Evolutionary conservation across 2,113 vertebrate genomes (phyloP).

Genomic region (Corvus moneduloides): DNA sequence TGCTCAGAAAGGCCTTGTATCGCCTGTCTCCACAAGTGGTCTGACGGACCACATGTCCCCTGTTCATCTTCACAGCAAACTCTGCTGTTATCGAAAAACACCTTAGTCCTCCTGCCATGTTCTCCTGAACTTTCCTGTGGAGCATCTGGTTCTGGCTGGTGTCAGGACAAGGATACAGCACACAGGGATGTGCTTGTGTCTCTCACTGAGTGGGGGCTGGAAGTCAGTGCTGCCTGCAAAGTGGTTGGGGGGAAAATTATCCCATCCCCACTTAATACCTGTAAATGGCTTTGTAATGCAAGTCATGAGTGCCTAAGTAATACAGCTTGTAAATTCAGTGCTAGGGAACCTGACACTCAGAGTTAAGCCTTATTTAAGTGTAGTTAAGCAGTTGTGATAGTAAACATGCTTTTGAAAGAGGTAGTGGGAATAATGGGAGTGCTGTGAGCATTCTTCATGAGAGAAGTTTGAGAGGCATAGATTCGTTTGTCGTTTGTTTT

Average conservation of each 20-base stretch:
- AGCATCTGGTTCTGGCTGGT: not conserved
- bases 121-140: not conserved
- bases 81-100: not conserved
- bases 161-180: not conserved
- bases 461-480: not conserved
- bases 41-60: not conserved
- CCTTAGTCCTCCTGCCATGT: not conserved
- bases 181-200: not conserved
- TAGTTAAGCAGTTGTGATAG: not conserved
- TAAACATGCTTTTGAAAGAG: not conserved
- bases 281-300: not conserved
- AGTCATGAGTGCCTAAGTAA: not conserved
- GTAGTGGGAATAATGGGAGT: not conserved
- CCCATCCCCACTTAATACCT: not conserved
- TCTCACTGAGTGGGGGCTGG: not conserved
- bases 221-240: not conserved
- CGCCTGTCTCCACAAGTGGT: not conserved
- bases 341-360: not conserved
- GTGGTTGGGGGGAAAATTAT: rapidly evolving
- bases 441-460: not conserved
- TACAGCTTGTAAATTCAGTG: not conserved
- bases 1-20: not conserved
- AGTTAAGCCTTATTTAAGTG: not conserved
- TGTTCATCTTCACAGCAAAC: not conserved
- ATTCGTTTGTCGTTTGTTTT: rapidly evolving